phyloP scores from a whole-genome alignment of 1,140 invertebrate genomes.

The Aphis craccivora region DNA sequence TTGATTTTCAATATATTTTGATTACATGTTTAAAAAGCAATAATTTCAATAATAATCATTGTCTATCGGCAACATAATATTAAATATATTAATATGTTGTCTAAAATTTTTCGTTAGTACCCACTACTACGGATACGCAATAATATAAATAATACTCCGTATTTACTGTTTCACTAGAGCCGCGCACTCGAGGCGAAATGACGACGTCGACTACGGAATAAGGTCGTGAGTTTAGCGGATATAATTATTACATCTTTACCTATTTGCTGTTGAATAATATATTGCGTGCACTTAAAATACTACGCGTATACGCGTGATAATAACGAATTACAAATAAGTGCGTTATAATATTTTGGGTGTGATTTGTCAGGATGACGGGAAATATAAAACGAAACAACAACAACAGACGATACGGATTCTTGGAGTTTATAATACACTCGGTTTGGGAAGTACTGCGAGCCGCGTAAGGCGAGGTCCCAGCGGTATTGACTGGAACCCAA shows the following conservation, averaged over 20 bases:
- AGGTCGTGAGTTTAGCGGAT: background rate
- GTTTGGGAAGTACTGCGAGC: slow-evolving; percentile 56
- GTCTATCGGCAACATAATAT: no score
- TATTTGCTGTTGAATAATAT: background rate
- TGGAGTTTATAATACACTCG: slow-evolving; percentile 35
- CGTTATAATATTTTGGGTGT: background rate
- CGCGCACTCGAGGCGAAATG: background rate
- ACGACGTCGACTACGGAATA: background rate
- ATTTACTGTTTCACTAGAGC: background rate
- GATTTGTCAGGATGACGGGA: background rate
- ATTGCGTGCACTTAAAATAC: background rate
- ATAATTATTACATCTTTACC: background rate
- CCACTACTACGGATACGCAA: no score
- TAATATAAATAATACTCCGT: background rate
- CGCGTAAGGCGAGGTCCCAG: slow-evolving; percentile 56
- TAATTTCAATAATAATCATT: no score
- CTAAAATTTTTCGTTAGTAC: no score
- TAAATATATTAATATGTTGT: no score
- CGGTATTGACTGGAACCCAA: slow-evolving; percentile 57
- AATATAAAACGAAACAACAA: background rate
- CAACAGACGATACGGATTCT: background rate
- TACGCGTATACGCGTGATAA: no score
- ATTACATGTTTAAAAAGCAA: no score
- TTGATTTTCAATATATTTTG: no score
- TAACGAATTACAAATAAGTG: background rate